Evolutionary conservation across 2,113 vertebrate species (phyloP), one percentile per base, ranked within the genome.

Genomic region (Lophotis ruficrista): DNA sequence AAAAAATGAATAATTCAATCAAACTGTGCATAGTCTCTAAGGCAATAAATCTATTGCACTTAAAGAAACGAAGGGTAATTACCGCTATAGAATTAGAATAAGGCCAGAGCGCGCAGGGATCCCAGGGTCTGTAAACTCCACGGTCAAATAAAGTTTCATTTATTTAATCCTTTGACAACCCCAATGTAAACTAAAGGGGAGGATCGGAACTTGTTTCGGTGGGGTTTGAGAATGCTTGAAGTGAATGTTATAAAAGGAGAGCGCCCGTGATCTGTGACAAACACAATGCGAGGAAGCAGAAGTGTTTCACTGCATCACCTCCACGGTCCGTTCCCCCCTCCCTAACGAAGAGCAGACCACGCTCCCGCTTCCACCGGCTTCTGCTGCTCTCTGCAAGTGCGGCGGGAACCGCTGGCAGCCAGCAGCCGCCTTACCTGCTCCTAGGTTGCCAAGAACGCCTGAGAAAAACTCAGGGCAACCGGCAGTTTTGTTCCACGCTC

Each of bases 1-100:
- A 98, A 91, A 98, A 98, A 98, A 98, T 99, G 97, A 98, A 99
- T 99, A 98, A 98, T 98, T 99, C 98, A 98, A 97, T 98, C 98
- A 98, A 98, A 98, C 97, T 98, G 98, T 98, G 97, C 97, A 97
- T 97, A 98, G 98, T 98, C 98, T 99, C 98, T 97, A 97, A 98
- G 98, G 98, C 98, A 98, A 98, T 98, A 98, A 98, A 98, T 97
- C 97, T 98, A 97, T 97, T 97, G 95, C 98, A 98, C 98, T 98
- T 98, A 97, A 98, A 98, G 97, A 98, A 98, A 98, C 95, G 97
- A 97, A 98, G 97, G 96, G 97, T 98, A 98, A 98, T 98, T 98
- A 98, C 98, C 93, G 96, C 97, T 96, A 95, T 96, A 97, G 98
- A 98, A 98, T 98, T 96, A 98, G 92, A 98, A 97, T 98, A 97